Percentiles rank a stretch among this genome's conserved stretches.
phyloP scores from a whole-genome alignment of 2,888 invertebrate species.

The Acrobasis repandana region DNA sequence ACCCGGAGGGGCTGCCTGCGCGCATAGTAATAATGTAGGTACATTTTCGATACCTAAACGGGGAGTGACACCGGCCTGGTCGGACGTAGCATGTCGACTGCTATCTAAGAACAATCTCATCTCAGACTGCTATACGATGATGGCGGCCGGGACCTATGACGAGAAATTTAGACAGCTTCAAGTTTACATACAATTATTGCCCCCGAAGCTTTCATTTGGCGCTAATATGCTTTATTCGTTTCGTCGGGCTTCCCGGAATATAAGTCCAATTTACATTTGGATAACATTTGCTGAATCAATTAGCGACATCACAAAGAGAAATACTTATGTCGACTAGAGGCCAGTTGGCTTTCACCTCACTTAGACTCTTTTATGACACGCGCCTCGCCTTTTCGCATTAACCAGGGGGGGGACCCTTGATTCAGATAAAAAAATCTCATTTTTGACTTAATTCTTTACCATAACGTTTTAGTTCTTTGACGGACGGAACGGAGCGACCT shows the following conservation, averaged over 20 bases:
- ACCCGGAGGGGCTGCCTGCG: too few relatives aligned
- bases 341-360: neutral
- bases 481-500: neutral
- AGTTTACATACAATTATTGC: too few relatives aligned
- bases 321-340: neutral
- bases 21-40: too few relatives aligned
- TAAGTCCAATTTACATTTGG: neutral
- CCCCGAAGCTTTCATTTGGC: neutral
- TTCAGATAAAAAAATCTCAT: constrained; percentile 6
- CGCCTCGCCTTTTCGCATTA: neutral
- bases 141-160: too few relatives aligned
- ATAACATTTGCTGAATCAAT: neutral
- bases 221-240: neutral
- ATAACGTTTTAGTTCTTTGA: constrained; percentile 7
- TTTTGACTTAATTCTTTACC: constrained; percentile 12
- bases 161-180: too few relatives aligned
- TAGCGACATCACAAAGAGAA: neutral
- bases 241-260: neutral
- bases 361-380: constrained; percentile 1
- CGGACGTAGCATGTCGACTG: too few relatives aligned
- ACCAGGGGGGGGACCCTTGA: neutral
- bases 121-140: too few relatives aligned
- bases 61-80: too few relatives aligned
- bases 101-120: too few relatives aligned
- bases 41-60: too few relatives aligned